Evolutionary conservation across 2,113 vertebrate genomes (phyloP).

Genomic region (Phalacrocorax carbo): DNA sequence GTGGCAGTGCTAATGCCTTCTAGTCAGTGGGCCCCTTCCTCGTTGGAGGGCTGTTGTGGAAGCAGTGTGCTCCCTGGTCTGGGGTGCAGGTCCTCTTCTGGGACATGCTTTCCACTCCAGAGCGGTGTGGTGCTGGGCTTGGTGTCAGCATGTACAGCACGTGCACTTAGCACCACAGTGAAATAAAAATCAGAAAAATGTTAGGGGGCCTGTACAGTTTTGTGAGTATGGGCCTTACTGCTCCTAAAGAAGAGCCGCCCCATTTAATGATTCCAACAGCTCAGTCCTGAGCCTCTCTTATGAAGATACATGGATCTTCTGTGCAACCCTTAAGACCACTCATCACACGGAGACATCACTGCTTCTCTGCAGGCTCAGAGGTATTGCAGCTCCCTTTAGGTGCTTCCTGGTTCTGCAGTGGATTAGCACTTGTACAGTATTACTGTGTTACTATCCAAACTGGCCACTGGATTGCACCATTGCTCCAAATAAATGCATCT

Average conservation of each 20-base stretch:
- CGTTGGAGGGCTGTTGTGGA: neutral
- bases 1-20: neutral
- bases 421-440: neutral
- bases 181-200: neutral
- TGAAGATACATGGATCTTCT: neutral
- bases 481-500: constrained; percentile 15
- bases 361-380: neutral
- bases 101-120: neutral
- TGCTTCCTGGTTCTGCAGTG: neutral
- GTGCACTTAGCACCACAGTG: neutral
- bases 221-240: neutral
- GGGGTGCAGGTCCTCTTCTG: neutral
- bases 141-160: neutral
- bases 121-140: neutral
- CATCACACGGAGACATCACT: accelerated
- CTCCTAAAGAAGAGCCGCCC: neutral
- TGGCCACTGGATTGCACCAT: constrained; percentile 54
- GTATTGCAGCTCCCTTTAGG: neutral
- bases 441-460: neutral
- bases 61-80: neutral
- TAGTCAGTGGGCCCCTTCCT: neutral
- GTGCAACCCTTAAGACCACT: neutral
- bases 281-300: neutral
- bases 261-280: neutral
- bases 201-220: neutral